Conservation (phyloP, 2,888 invertebrate genomes). For the Andrena camellia region DNA sequence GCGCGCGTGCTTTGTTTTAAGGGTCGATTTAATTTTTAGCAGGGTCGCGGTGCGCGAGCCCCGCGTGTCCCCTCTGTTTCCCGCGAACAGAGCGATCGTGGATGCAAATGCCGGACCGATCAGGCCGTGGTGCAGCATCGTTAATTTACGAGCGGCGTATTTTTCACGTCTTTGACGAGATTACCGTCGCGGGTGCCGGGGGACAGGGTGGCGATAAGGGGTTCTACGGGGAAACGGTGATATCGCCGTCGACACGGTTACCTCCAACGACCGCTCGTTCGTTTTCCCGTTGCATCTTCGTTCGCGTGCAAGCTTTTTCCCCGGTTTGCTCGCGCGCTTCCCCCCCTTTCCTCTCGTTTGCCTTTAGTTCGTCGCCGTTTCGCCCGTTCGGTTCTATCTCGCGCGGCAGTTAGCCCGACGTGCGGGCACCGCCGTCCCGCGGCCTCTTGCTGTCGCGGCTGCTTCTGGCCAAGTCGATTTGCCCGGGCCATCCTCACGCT, state of each 20-base stretch:
- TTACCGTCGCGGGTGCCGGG: background rate
- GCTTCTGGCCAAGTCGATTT: constrained; percentile 57
- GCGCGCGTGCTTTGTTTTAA: constrained; percentile 54
- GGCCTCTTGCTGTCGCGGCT: background rate
- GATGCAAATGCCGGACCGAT: constrained; percentile 16
- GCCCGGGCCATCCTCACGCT: constrained; percentile 36
- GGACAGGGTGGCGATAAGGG: constrained; percentile 23
- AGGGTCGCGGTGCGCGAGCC: constrained; percentile 12
- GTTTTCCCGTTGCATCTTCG: constrained; percentile 33
- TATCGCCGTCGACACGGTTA: constrained; percentile 37
- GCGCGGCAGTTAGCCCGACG: constrained; percentile 32
- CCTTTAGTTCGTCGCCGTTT: background rate
- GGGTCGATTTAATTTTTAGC: constrained; percentile 59
- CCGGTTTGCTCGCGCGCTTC: background rate
- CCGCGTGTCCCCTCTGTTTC: background rate
- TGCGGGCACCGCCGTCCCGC: constrained; percentile 18
- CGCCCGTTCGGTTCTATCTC: constrained; percentile 54
- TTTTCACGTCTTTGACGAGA: constrained; percentile 20
- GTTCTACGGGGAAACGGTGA: constrained; percentile 1
- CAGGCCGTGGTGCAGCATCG: background rate
- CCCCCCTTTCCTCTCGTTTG: background rate
- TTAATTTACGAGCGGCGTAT: background rate
- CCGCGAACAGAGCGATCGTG: background rate
- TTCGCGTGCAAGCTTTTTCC: constrained; percentile 12
- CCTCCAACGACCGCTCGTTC: constrained; percentile 31